Conservation (phyloP, 2,888 invertebrate genomes). For the Ethmia dodecea region DNA sequence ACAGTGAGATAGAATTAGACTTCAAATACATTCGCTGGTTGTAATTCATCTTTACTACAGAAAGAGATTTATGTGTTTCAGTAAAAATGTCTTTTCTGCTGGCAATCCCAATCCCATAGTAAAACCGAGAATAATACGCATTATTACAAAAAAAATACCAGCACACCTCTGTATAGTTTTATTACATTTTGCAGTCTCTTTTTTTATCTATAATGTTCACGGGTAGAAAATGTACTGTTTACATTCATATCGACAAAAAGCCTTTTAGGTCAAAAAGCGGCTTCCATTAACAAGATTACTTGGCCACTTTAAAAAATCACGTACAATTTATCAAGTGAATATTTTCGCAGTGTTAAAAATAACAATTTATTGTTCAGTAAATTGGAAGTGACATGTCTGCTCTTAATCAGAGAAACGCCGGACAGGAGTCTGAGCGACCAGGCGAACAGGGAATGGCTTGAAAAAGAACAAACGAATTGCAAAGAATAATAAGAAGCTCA, state of each 20-base stretch:
- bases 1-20: conserved; percentile 37
- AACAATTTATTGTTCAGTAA: conserved; percentile 43
- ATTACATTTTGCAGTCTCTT: no score
- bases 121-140: no score
- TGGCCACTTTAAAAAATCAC: conserved; percentile 21
- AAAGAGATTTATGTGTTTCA: conserved; percentile 6
- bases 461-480: no score
- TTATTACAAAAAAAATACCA: no score
- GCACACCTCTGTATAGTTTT: no score
- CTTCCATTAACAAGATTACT: conserved; percentile 1
- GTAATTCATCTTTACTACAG: conserved; percentile 29
- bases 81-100: no score
- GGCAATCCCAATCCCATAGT: no score
- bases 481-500: no score
- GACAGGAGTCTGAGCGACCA: conserved; percentile 33
- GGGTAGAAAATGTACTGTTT: no score
- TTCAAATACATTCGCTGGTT: conserved; percentile 46
- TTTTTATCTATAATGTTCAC: no score
- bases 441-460: conserved; percentile 1
- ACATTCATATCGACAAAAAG: no score
- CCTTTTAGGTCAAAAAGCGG: conserved; percentile 1
- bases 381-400: conserved; percentile 47
- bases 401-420: conserved; percentile 37
- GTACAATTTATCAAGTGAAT: conserved; percentile 30
- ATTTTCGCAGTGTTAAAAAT: conserved; percentile 33